Evolutionary conservation across 2,888 invertebrate species (phyloP).

Genomic region (Latheticus oryzae): DNA sequence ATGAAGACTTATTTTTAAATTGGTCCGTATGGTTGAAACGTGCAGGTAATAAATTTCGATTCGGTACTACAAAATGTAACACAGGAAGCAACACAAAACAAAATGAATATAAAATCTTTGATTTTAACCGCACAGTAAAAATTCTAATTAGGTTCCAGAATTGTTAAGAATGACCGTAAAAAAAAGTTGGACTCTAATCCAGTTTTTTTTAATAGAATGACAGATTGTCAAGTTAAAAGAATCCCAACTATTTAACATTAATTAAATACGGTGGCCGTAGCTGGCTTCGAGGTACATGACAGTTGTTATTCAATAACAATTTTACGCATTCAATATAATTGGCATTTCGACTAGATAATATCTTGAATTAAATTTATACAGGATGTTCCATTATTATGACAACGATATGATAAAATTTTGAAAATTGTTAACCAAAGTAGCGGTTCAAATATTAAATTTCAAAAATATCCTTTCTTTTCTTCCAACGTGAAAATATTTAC

Average conservation of each 20-base stretch:
- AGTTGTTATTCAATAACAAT: conserved; percentile 5
- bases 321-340: conserved; percentile 5
- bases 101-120: conserved; percentile 9
- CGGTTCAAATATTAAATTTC: too few relatives aligned
- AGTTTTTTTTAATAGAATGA: too few relatives aligned
- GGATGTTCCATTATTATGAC: too few relatives aligned
- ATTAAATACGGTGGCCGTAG: conserved; percentile 13
- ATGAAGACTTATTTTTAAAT: conserved; percentile 25
- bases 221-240: conserved; percentile 12
- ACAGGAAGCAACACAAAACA: conserved; percentile 29
- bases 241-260: conserved; percentile 22
- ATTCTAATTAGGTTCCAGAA: too few relatives aligned
- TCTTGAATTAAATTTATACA: too few relatives aligned
- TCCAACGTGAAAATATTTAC: too few relatives aligned
- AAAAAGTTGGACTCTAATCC: too few relatives aligned
- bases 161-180: too few relatives aligned
- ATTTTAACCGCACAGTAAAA: conserved; percentile 17
- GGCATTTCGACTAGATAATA: too few relatives aligned
- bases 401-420: too few relatives aligned
- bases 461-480: too few relatives aligned
- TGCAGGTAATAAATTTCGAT: conserved; percentile 29
- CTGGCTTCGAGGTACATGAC: neutral
- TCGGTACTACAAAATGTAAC: conserved; percentile 27
- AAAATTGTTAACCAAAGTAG: too few relatives aligned
- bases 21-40: conserved; percentile 20